Base-by-base conservation (phyloP, 2,113 vertebrate species). In the Trematomus loennbergii region DNA sequence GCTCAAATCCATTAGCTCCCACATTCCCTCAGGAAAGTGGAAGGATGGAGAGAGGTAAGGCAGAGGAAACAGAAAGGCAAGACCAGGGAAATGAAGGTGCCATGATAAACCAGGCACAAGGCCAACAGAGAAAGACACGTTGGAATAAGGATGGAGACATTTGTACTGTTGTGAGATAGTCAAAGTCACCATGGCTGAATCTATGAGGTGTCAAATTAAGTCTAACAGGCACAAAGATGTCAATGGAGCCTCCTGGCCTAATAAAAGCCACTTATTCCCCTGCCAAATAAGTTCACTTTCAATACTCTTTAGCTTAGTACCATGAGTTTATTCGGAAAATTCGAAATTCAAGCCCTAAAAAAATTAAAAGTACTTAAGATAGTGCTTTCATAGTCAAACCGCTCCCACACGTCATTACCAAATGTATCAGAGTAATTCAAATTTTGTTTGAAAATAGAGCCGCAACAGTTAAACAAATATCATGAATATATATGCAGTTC, bases 1-100 rank as follows among this genome's bases (percentile, higher is more conserved):
- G 81, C 82, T 82, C 54, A 79, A 82, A 80, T 81, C 82, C 88
- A 90, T 93, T 91, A 92, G 79, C 82, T 60, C 59, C 69, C 46
- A 12, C 60, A 82, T 69, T 86, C 85, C 70, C 83, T 67, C 20
- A 43, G 82, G 87, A 86, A 20, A 77, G 53, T 12, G 70, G 70
- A 85, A 40, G 79, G 76, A 85, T 73, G 64, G 77, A 61, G 52
- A 55, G 55, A 75, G 43, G 64, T 16, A 50, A 59, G 12, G 49
- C 66, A 55, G 15, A 25, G 67, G 45, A 75, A 67, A 65, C 0
- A 61, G 53, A 73, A 1, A 10, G 69, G 45, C 22, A 63, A 16
- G 48, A 63, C 48, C 55, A 78, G 68, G 43, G 49, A 64, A 4
- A 36, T 45, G 64, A 46, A 54, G 82, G 53, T 40, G 60, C 8